Conservation (phyloP, 1,140 invertebrate genomes). For the Megalopta genalis region DNA sequence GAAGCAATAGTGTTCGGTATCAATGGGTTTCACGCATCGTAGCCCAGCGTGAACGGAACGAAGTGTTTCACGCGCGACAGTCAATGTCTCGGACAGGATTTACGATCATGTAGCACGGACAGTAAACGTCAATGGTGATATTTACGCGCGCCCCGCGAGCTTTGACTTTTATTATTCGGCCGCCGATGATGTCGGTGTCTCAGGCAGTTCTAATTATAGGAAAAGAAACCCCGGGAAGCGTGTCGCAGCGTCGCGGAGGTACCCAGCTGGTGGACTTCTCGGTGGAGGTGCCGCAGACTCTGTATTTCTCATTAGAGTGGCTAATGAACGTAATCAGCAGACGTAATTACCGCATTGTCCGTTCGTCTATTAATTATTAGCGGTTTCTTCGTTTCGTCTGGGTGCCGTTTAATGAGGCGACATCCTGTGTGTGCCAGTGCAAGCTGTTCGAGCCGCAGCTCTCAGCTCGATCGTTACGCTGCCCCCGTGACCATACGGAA, state of each 20-base stretch:
- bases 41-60: not conserved
- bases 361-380: conserved; percentile 50
- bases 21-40: conserved; percentile 1
- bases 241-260: no score
- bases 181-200: not conserved
- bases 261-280: no score
- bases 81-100: conserved; percentile 19
- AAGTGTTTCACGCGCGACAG: conserved; percentile 22
- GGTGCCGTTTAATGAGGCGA: conserved; percentile 57
- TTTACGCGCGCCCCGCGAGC: not conserved
- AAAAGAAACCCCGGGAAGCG: not conserved
- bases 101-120: conserved; percentile 33
- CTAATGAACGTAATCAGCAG: conserved; percentile 27
- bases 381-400: conserved; percentile 53
- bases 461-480: conserved; percentile 56
- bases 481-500: conserved; percentile 22
- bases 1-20: not conserved
- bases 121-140: conserved; percentile 30
- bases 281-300: not conserved
- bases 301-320: conserved; percentile 10
- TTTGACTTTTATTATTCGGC: not conserved
- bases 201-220: not conserved
- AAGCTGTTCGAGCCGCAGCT: conserved; percentile 50
- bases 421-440: conserved; percentile 58
- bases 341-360: conserved; percentile 55